These are phyloP conservation scores for Syrrhaptes paradoxus DNA, from an alignment of 2,113 vertebrate species.

Conservation along the genomic window DNA sequence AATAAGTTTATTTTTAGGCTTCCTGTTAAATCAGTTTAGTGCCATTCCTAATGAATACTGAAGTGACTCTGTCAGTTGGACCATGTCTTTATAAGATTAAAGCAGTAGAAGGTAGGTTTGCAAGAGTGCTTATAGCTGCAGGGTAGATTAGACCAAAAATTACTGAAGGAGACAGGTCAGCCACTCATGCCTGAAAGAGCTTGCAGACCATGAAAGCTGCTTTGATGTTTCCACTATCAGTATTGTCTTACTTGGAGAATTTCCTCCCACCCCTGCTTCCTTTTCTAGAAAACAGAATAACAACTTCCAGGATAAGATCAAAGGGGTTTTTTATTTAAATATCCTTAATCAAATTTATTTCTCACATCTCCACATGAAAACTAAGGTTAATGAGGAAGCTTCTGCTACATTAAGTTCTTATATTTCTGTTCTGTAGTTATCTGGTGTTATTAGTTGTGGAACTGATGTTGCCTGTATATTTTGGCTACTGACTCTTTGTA, in stretches of 20 bases:
- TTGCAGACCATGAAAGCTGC: not conserved
- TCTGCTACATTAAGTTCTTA: not conserved
- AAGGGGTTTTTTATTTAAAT: not conserved
- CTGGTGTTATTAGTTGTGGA: not conserved
- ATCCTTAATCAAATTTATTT: not conserved
- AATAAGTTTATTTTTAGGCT: not conserved
- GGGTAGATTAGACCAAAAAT: not conserved
- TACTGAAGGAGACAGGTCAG: not conserved
- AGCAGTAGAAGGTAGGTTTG: not conserved
- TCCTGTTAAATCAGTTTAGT: not conserved
- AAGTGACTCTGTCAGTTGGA: not conserved
- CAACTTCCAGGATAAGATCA: not conserved
- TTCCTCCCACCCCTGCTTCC: rapidly evolving
- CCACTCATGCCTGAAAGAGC: not conserved
- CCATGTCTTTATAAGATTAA: not conserved
- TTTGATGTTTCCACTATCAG: not conserved
- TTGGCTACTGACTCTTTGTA: not conserved
- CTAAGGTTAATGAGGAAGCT: not conserved
- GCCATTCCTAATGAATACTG: not conserved
- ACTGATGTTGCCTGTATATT: not conserved
- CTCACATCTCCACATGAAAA: not conserved
- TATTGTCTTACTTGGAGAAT: not conserved
- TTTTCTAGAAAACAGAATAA: not conserved
- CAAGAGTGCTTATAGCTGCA: not conserved
- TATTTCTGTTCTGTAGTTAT: not conserved